Evolutionary conservation across 2,113 vertebrate genomes (phyloP).

Genomic region (Serinus canaria): DNA sequence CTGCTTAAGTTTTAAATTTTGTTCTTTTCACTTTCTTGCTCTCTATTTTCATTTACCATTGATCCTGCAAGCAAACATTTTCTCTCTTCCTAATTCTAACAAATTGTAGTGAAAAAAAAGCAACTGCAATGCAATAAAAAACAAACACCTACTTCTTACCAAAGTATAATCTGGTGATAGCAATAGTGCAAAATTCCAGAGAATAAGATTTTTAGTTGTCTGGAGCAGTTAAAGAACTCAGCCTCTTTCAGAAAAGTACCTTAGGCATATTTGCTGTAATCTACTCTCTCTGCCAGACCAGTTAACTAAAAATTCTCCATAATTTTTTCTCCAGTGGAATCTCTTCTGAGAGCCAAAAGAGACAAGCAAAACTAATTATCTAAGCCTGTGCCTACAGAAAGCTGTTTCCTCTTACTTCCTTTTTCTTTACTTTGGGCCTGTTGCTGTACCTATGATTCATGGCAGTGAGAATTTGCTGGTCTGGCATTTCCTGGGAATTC

Average conservation of each 20-base stretch:
- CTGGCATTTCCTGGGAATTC: background rate
- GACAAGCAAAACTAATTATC: background rate
- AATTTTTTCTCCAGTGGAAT: background rate
- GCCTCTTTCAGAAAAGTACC: background rate
- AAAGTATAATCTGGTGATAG: background rate
- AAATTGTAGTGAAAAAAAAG: background rate
- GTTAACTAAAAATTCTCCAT: background rate
- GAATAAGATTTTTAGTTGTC: background rate
- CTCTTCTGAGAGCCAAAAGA: background rate
- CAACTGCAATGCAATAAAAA: background rate
- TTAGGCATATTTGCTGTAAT: background rate
- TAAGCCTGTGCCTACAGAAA: background rate
- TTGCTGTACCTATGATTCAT: background rate
- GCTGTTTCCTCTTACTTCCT: background rate
- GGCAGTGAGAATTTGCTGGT: rapidly evolving
- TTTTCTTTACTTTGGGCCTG: background rate
- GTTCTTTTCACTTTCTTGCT: background rate
- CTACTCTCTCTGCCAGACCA: background rate
- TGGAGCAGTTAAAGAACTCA: background rate
- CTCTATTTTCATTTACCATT: background rate
- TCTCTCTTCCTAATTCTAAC: background rate
- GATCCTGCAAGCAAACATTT: background rate
- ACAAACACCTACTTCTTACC: background rate
- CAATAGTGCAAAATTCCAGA: background rate
- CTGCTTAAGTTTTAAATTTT: background rate